A percentile compares a stretch with the other conserved stretches of the same genome.
Conservation (phyloP, 2,113 vertebrate species). For the Aegypius monachus region DNA sequence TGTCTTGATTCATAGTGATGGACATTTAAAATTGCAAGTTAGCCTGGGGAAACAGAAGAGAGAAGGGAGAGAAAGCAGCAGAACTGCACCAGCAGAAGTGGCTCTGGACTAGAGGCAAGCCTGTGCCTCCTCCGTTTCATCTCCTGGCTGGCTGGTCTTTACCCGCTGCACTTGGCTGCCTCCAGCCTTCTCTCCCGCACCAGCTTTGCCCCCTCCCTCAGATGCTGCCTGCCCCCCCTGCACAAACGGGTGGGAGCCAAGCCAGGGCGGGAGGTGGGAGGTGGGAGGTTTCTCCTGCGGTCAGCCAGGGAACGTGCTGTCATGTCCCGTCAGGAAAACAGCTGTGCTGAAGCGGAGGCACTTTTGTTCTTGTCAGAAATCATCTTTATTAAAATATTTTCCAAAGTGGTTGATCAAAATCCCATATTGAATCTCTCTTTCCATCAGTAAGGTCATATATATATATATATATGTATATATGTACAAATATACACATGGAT, state of each 20-base stretch:
- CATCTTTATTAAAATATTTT: conserved; percentile 70
- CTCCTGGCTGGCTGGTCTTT: not conserved
- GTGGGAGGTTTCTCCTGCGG: not conserved
- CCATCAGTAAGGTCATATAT: not conserved
- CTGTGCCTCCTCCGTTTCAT: fast-evolving
- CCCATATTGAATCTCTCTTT: not conserved
- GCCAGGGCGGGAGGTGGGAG: not conserved
- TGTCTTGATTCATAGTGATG: not conserved
- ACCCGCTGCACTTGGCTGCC: fast-evolving
- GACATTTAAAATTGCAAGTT: not conserved
- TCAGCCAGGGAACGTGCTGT: not conserved
- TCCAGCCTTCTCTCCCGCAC: not conserved
- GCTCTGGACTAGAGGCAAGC: not conserved
- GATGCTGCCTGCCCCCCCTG: not conserved
- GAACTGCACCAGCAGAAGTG: not conserved
- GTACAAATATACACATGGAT: not conserved
- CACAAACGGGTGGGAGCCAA: not conserved
- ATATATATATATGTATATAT: not conserved
- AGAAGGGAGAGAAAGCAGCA: not conserved
- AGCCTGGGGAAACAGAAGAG: not conserved
- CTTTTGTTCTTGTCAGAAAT: not conserved
- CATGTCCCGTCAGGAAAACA: not conserved
- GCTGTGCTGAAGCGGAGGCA: not conserved
- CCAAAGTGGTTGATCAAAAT: not conserved
- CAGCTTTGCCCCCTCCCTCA: not conserved